Evolutionary conservation across 2,888 invertebrate genomes (phyloP), one percentile per base, ranked within the genome.

Genomic region (Lepas anatifera): DNA sequence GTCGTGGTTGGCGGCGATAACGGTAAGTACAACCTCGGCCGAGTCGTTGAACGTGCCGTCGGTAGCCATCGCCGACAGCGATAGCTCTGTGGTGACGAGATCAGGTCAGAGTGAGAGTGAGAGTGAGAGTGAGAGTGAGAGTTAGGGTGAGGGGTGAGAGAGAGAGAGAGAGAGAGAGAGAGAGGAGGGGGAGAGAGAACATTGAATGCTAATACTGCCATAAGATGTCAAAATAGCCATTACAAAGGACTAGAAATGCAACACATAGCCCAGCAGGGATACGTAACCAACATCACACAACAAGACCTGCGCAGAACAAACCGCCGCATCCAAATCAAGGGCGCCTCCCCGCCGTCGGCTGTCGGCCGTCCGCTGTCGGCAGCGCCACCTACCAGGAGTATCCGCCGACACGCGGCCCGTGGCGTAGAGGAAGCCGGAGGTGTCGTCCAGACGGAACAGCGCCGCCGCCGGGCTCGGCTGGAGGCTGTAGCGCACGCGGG

Each of bases 371-470:
- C 3, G 4, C 48, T 16, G n/a, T 8, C 48, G n/a, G 48, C 48
- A 50, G 22, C 48, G 48, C 22, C 22, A n/a, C 64, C 4, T 13
- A 64, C 81, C 78, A 63, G 82, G 81, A 8, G 84, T 81, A 76
- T 87, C 85, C 35, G 89, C 89, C 0, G 84, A 77, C 1, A 95
- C 85, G 0, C 88, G 85, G 69, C 85, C 85, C 0, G 87, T 86
- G 0, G 93, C 90, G 79, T 88, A 92, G 43, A 96, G 84, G 75
- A 92, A 90, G 22, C 95, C 95, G 18, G 86, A 87, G 70, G 84
- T 84, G 0, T 87, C 83, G 76, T 92, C 89, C 69, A 95, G 83
- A 35, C 85, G 82, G 79, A 95, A 95, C 1, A 86, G 83, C 68
- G 87, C 89, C 88, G 79, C 2, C 25, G 7, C 2, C 13, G n/a